Evolutionary conservation across 2,888 invertebrate species (phyloP), one percentile per base, ranked within the genome.

Genomic region (Nomada fucata): DNA sequence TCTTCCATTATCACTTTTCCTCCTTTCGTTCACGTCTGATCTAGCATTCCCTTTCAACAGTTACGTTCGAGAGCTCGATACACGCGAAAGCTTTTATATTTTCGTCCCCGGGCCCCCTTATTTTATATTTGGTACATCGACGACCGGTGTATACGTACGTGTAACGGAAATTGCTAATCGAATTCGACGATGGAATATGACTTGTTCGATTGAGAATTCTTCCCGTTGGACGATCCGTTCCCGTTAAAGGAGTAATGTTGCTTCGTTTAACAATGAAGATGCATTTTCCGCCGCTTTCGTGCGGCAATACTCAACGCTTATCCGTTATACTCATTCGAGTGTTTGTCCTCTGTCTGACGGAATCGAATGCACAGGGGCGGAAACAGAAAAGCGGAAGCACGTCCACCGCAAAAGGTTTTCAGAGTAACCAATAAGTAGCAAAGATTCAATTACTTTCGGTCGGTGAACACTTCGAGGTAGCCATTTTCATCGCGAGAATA

Each of bases 401-500:
- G 72, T 76, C 29, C 36, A 36, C 42, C 64, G 65, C 72, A 82
- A 76, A 81, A 73, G 77, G 29, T 69, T 83, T 83, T 47, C 67
- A 67, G 26, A 60, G 74, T 74, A 77, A 85, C 81, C 72, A 83
- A 77, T 73, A 80, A 80, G 84, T 75, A 78, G 76, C 44, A 73
- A 55, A 64, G 81, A 85, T 85, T 85, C 81, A 73, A 85, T 85
- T 84, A 85, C 78, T 84, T 78, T 82, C 84, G 76, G 63, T 78
- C 67, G 84, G 57, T 71, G 84, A 73, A 74, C 85, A 82, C 67
- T 70, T 64, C 50, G n/a, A 67, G 71, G 82, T 77, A 57, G 70
- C 65, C 70, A 63, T 74, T 82, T 74, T 76, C 77, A 82, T 81
- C 71, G 55, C 20, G n/a, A 52, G 50, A 52, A 76, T 15, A 23